Base-by-base conservation (phyloP, 2,888 invertebrate genomes). In the Eledona agricola region DNA sequence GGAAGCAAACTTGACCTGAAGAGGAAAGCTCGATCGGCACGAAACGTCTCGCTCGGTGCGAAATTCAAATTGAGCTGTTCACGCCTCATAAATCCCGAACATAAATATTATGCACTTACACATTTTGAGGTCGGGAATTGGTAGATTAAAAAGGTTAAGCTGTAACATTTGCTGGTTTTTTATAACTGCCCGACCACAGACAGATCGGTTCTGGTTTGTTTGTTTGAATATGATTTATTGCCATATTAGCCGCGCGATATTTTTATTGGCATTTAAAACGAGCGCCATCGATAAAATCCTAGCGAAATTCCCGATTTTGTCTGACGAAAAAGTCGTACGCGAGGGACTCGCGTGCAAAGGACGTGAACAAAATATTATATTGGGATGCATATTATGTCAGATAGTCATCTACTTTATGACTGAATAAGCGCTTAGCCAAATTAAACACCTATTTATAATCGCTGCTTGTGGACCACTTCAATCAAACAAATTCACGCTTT, bases 351-450 rank as follows among this genome's bases (percentile, higher is more conserved):
- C 60, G 61, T 67, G 61, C 59, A 58, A 60, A 60, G 61, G 68
- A 68, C 70, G 68, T 69, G 69, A 61, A 67, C 63, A 59, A 69
- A 69, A 70, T 69, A 64, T 66, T n/a, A 66, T 60, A 59, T 57
- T 61, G 70, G 68, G 69, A 67, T 67, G 66, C 64, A 67, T 63
- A 67, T 66, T 66, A 65, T 65, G 71, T 66, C 70, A 72, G 74
- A 74, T 74, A 72, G 71, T 67, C 65, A 74, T 74, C 74, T 73
- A 73, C 67, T 74, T 74, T 73, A 74, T 72, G 72, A 72, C 67
- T 72, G 72, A 69, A 71, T 72, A 74, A 74, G 72, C 72, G 72
- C 67, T 74, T 72, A 70, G 67, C 71, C 72, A 72, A 74, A 74
- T 74, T 73, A 74, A 72, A 71, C 63, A 62, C 65, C 68, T 65